Evolutionary conservation across 2,113 vertebrate species (phyloP).

Genomic region (Eleginops maclovinus): DNA sequence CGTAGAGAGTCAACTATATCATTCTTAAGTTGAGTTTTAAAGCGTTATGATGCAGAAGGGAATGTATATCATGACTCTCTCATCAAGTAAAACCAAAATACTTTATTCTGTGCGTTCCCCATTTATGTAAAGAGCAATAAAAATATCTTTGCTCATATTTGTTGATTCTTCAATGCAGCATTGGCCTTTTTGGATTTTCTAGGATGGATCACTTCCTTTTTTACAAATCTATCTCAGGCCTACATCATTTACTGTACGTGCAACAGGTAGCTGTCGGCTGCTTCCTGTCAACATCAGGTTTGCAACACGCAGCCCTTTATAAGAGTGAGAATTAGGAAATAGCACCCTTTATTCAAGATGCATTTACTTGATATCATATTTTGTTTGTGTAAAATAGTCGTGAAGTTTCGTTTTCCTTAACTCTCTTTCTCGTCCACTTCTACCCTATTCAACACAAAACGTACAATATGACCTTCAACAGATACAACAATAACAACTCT

Average conservation of each 20-base stretch:
- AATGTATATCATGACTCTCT: background rate
- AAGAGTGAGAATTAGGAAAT: background rate
- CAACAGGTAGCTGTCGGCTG: slow-evolving; percentile 7
- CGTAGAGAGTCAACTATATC: background rate
- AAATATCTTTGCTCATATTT: too few relatives aligned
- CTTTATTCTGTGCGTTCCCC: background rate
- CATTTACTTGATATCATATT: background rate
- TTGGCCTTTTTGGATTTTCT: background rate
- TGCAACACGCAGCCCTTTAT: background rate
- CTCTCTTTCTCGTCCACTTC: background rate
- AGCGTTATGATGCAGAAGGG: background rate
- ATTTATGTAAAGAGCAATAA: too few relatives aligned
- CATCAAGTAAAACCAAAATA: background rate
- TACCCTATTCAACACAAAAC: too few relatives aligned
- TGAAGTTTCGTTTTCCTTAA: background rate
- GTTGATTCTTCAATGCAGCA: background rate
- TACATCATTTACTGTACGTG: background rate
- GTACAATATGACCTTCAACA: background rate
- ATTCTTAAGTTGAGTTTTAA: background rate
- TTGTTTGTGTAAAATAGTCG: background rate
- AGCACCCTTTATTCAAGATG: background rate
- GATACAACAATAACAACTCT: background rate
- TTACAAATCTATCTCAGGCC: background rate
- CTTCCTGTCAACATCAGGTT: background rate
- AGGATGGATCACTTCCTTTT: background rate